Conservation (phyloP, 2,888 invertebrate genomes). For the Endotricha flammealis region DNA sequence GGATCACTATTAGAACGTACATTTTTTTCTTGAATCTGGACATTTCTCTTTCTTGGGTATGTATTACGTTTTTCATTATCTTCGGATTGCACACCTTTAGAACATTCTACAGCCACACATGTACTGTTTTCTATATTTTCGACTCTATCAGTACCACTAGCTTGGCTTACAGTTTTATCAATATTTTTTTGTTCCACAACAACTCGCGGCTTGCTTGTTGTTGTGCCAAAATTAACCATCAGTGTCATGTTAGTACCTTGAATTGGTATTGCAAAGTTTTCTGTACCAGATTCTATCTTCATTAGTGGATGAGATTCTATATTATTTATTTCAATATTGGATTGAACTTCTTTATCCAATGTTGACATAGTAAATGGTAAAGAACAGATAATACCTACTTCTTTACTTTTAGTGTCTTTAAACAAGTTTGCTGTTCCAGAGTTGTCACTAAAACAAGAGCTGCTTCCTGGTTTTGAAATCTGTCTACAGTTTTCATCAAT, state of each 20-base stretch:
- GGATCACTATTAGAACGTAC: too few species aligned
- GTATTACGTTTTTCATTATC: conserved; percentile 23
- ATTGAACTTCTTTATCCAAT: conserved; percentile 25
- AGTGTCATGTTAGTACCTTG: conserved; percentile 67
- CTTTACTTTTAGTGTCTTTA: too few species aligned
- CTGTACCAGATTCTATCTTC: conserved; percentile 2
- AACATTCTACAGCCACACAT: conserved; percentile 42
- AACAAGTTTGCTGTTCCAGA: too few species aligned
- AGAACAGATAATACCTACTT: conserved; percentile 2
- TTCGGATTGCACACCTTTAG: conserved; percentile 47
- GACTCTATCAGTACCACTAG: conserved; percentile 19
- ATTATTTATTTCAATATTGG: conserved; percentile 15
- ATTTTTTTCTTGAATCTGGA: too few species aligned
- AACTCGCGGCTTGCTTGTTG: conserved; percentile 16
- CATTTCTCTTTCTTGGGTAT: too few species aligned
- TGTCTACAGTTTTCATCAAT: conserved; percentile 40
- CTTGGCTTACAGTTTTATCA: conserved; percentile 17
- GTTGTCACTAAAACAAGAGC: not conserved
- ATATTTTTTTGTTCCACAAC: conserved; percentile 5
- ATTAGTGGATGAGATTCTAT: conserved; percentile 8
- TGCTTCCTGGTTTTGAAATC: conserved; percentile 21
- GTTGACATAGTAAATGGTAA: conserved; percentile 4
- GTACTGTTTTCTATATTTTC: too few species aligned
- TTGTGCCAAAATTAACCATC: conserved; percentile 40
- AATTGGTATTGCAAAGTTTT: conserved; percentile 54